phyloP scores from a whole-genome alignment of 2,113 vertebrate species.

The Hippoglossus stenolepis region DNA sequence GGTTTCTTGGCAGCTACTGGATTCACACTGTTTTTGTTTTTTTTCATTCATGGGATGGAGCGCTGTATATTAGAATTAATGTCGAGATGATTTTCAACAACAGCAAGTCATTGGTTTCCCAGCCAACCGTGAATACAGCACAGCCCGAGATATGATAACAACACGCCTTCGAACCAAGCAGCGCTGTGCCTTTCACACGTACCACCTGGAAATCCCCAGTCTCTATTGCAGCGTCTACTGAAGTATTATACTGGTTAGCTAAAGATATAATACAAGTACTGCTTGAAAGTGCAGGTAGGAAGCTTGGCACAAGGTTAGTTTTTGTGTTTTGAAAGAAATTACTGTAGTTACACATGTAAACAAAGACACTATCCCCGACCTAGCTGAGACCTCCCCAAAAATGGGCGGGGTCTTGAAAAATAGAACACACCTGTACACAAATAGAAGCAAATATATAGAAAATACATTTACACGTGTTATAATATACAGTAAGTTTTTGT shows the following conservation, averaged over 20 bases:
- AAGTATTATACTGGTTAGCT: conserved; percentile 80
- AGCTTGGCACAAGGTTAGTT: conserved; percentile 84
- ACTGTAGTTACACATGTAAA: conserved; percentile 83
- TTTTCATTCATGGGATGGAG: conserved; percentile 19
- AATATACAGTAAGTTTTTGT: conserved; percentile 80
- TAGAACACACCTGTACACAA: conserved; percentile 70
- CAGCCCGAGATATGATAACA: conserved; percentile 45
- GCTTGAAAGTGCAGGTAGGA: conserved; percentile 81
- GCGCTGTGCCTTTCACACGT: conserved; percentile 33
- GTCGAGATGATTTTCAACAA: conserved; percentile 48
- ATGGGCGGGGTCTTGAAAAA: conserved; percentile 71
- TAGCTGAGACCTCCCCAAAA: conserved; percentile 70
- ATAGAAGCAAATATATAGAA: conserved; percentile 79
- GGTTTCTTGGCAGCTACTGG: conserved; percentile 67
- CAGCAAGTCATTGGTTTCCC: conserved; percentile 54
- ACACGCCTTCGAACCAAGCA: conserved; percentile 15
- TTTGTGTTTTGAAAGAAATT: conserved; percentile 79
- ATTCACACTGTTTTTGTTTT: conserved; percentile 28
- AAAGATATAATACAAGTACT: conserved; percentile 81
- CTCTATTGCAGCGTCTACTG: conserved; percentile 76
- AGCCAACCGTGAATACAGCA: conserved; percentile 55
- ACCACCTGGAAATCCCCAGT: conserved; percentile 44
- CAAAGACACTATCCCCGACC: conserved; percentile 81
- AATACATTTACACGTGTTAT: conserved; percentile 83
- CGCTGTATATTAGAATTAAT: conserved; percentile 35